These are phyloP conservation scores for Gobius niger DNA, from an alignment of 2,113 vertebrate species.

Conservation along the genomic window DNA sequence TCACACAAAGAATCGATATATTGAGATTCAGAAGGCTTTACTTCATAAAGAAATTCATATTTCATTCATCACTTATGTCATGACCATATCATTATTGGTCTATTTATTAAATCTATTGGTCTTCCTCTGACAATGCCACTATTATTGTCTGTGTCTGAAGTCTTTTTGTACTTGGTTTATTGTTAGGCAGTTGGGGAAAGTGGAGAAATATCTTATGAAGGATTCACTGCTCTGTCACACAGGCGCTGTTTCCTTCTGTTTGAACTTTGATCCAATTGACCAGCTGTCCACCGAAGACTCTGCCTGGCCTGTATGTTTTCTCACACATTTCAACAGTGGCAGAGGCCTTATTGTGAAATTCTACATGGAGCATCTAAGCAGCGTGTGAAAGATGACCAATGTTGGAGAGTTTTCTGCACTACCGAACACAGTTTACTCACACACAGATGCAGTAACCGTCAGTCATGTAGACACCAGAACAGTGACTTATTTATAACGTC, in stretches of 20 bases:
- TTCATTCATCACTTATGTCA: no score
- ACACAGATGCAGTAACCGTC: background rate
- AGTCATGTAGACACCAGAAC: conserved; percentile 1
- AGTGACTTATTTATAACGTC: background rate
- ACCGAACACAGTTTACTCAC: conserved; percentile 3
- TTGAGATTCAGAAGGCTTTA: no score
- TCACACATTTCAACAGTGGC: background rate
- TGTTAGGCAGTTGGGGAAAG: background rate
- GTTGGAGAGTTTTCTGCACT: conserved; percentile 11
- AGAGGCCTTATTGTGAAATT: conserved; percentile 28
- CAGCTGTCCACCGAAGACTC: background rate
- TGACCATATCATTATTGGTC: no score
- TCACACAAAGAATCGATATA: no score
- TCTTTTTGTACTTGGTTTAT: no score
- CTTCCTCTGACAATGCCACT: no score
- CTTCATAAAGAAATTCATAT: no score
- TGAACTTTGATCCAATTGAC: conserved; percentile 11
- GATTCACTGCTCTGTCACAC: background rate
- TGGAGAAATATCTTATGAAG: background rate
- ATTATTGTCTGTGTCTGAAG: no score
- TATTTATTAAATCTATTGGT: no score
- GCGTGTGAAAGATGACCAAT: conserved; percentile 5
- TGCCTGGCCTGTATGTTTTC: conserved; percentile 2
- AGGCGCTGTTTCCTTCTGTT: background rate
- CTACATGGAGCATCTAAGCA: conserved; percentile 2